A percentile compares a stretch with the other conserved stretches of the same genome.
Evolutionary conservation across 2,113 vertebrate genomes (phyloP).

Genomic region (Athene noctua): DNA sequence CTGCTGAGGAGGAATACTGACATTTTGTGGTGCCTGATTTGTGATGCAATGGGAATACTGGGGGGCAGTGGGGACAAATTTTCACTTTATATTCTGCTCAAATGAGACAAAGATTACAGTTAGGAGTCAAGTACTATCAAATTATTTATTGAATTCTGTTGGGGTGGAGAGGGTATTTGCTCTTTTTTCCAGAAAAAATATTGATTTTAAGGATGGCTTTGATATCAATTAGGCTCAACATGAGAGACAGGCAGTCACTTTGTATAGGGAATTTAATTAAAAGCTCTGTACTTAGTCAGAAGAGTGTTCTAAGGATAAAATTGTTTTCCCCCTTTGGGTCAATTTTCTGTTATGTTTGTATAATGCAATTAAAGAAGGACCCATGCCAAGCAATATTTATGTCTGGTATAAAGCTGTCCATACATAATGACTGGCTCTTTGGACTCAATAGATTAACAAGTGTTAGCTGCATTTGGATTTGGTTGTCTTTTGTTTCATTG

Average conservation of each 20-base stretch:
- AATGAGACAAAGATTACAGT: slow-evolving; percentile 68
- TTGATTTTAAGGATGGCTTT: slow-evolving; percentile 69
- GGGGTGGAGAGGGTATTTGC: slow-evolving; percentile 48
- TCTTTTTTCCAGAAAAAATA: slow-evolving; percentile 60
- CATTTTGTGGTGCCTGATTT: background rate
- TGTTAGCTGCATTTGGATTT: background rate
- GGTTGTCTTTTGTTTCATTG: background rate
- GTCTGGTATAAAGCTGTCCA: slow-evolving; percentile 50
- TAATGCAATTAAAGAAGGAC: slow-evolving; percentile 67
- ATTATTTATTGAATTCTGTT: slow-evolving; percentile 69
- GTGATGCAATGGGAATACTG: slow-evolving; percentile 37
- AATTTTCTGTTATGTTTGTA: slow-evolving; percentile 70
- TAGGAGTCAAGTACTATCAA: slow-evolving; percentile 67
- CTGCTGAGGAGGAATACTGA: slow-evolving; percentile 33
- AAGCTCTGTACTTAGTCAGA: slow-evolving; percentile 66
- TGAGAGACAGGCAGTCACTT: slow-evolving; percentile 70
- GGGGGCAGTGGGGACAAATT: slow-evolving; percentile 8
- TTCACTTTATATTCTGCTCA: slow-evolving; percentile 68
- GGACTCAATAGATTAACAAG: slow-evolving; percentile 1
- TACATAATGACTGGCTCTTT: slow-evolving; percentile 14
- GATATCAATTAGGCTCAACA: slow-evolving; percentile 68
- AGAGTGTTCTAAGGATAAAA: slow-evolving; percentile 68
- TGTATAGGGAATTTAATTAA: slow-evolving; percentile 70
- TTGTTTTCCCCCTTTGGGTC: slow-evolving; percentile 67
- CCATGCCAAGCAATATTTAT: slow-evolving; percentile 56